Evolutionary conservation across 2,888 invertebrate species (phyloP), one percentile per base, ranked within the genome.

Genomic region (Ophioninae sp.): DNA sequence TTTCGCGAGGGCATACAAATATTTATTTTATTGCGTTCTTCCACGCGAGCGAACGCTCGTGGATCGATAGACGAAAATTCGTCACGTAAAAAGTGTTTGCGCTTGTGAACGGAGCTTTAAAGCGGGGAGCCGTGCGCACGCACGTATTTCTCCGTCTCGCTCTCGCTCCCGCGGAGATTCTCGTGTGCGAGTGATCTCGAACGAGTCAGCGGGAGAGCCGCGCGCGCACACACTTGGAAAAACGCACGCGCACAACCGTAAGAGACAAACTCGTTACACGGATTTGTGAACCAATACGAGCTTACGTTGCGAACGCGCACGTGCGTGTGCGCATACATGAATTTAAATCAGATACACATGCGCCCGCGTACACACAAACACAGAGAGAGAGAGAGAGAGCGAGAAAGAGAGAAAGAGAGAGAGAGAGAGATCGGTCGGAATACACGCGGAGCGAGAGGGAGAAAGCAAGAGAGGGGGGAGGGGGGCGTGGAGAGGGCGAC

Each of bases 61-160:
- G 50, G 79, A 83, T 83, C 77, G 70, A 83, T 78, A 79, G 44
- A 81, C 75, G 78, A 81, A 75, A 75, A 81, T 81, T 79, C 78
- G 39, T 78, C 78, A 41, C 62, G 79, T 76, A 61, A 75, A 78
- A 81, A 79, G 64, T 59, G 39, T 56, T 74, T 70, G 21, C 75
- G 56, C 67, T 84, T 84, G 81, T 84, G 81, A 75, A 84, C 79
- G 81, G 69, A 79, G 67, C 81, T 84, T 84, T 84, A 84, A 72
- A 76, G 30, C 67, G 64, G 81, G n/a, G n/a, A 67, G 64, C 37
- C 78, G 77, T 74, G 81, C 80, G 74, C 70, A 68, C 78, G 61
- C 81, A 70, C 74, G 64, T 65, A 76, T 81, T 80, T 82, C 85
- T 80, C 81, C 78, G 72, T 83, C 82, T 78, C 73, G 30, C 23